Base-by-base conservation (phyloP, 2,797 vertebrate species). In the Pyrocephalus nanus region DNA sequence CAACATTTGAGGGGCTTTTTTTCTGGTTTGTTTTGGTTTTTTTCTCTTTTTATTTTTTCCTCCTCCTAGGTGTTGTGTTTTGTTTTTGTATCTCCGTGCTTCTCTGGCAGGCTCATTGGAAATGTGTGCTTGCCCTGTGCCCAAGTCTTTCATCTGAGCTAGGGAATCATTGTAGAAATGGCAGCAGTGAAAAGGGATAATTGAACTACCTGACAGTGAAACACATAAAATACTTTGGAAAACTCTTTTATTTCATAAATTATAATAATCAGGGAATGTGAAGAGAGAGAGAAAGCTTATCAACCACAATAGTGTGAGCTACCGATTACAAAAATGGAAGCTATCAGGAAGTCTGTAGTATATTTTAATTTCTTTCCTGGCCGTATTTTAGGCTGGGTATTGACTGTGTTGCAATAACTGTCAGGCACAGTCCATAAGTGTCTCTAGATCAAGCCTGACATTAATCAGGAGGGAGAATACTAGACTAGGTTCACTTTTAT, bases 361-460 rank as follows among this genome's bases (percentile, higher is more conserved):
- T 90, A 85, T 97, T 96, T 97, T 78, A 22, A 86, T 94, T 92
- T 47, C 20, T 47, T 87, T 80, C 89, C 88, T 45, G 47, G 82
- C 87, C 16, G 2, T 96, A 93, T 96, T 97, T 97, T 96, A 97
- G 95, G 45, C 87, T 79, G 71, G 1, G 17, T 89, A 91, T 90
- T 93, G 97, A 93, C 40, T 96, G 70, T 69, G 40, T 82, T 87
- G 90, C 90, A 58, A 12, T 97, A 96, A 96, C 95, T 96, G 96
- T 94, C 96, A 95, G 50, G 79, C 72, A 85, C 0, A 30, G 88
- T 95, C 96, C 96, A 93, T 97, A 96, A 96, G 91, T 90, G 86
- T 65, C 90, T 82, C 76, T 60, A 77, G 87, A 82, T 90, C 69
- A 64, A 62, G 75, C 61, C 79, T 86, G 86, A 81, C 7, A 2